Evolutionary conservation across 2,113 vertebrate genomes (phyloP), one percentile per base, ranked within the genome.

Genomic region (Gallinago media): DNA sequence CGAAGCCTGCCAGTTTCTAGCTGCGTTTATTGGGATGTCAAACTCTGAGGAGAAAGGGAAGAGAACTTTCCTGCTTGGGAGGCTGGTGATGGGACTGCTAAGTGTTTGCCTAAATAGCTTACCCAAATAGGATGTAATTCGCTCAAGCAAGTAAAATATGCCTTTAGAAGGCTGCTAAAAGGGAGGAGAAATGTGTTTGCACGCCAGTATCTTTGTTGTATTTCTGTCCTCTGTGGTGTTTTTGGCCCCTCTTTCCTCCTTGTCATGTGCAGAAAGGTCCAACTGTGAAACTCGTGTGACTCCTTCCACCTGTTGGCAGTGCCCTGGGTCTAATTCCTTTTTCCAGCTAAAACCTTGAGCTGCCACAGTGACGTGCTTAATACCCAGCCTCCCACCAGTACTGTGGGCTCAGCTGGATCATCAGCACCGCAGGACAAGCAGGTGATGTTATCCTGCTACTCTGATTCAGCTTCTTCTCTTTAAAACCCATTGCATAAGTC

Each of bases 281-380:
- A 15, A 3, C 7, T 20, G 40, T 58, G 55, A 40, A 22, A 65
- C 38, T 63, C 0, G 0, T 0, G 2, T 8, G 44, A 15, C 5
- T 68, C n/a, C 62, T 15, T 54, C 55, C 9, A 0, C 26, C 5
- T 18, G 61, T 15, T 50, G 19, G 54, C 32, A 8, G 27, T 34
- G 15, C 12, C 8, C n/a, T 11, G 73, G 13, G 6, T 47, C n/a
- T 27, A 2, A 52, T n/a, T 29, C 31, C 11, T 16, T 49, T 44
- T 22, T 29, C 61, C n/a, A 16, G 12, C 21, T 63, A 15, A 55
- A 63, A 38, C 74, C 32, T 38, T 9, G 74, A 62, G 34, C 67
- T 50, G 31, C 25, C 0, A 2, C 34, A 11, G 16, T 4, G 59
- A 12, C 0, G 4, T 5, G 8, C 27, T 49, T 2, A 0, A 22